Evolutionary conservation across 1,140 invertebrate genomes (phyloP), one percentile per base, ranked within the genome.

Genomic region (Ditylenchus dipsaci): DNA sequence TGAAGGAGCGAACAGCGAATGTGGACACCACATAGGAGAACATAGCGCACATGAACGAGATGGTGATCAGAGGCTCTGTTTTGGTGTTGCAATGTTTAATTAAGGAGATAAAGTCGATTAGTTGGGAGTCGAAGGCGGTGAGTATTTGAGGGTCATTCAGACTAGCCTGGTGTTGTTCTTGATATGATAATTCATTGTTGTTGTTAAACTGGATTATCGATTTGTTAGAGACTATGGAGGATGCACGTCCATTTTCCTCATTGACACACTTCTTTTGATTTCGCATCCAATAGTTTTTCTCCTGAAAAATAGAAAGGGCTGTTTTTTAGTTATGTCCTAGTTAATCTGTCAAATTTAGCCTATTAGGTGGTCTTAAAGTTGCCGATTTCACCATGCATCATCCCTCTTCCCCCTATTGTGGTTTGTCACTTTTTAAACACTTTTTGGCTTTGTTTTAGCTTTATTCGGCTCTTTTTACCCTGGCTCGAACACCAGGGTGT

Each of bases 21-120:
- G 23, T 26, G n/a, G 49, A 53, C n/a, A 53, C 49, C 49, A 53
- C 49, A 53, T 53, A 53, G 49, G 49, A 21, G 23, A 53, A 53
- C n/a, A 53, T 21, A 53, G 49, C 49, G 15, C 49, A 21, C 49
- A 53, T 53, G 15, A 53, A 53, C n/a, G 49, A 53, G n/a, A 53
- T 26, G 1, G 49, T 53, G n/a, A 53, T 53, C 23, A 53, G 15
- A 5, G 49, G 49, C 49, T 53, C 49, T 26, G 49, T 53, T 8
- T 26, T 53, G n/a, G n/a, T 26, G 49, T 53, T 53, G 49, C n/a
- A 19, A 26, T 53, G 49, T 53, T 53, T 53, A 15, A 53, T 53
- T 1, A 53, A 17, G 23, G 49, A 53, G 3, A 53, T 53, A 53
- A 53, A 53, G 23, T 53, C 49, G 8, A 53, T 53, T 19, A 53